Conservation (phyloP, 2,797 vertebrate species). For the Luscinia megarhynchos region DNA sequence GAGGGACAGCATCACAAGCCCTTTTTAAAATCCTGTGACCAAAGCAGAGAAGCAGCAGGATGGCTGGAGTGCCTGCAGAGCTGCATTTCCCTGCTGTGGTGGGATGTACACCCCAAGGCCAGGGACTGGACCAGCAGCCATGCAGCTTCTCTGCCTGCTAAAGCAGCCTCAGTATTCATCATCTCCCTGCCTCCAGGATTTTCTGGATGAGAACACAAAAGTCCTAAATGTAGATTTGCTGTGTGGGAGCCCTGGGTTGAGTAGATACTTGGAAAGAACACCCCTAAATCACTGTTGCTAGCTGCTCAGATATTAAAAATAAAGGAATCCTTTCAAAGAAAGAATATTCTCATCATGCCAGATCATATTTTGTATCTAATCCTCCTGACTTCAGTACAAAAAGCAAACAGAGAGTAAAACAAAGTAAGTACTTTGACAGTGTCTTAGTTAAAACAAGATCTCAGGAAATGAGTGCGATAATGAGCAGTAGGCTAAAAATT, state of each 20-base stretch:
- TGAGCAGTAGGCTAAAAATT: constrained; percentile 54
- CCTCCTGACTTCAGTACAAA: neutral
- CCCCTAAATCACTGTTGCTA: neutral
- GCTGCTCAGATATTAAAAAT: neutral
- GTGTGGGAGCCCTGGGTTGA: neutral
- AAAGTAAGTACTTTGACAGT: constrained; percentile 19
- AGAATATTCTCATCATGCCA: neutral
- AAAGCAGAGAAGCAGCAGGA: neutral
- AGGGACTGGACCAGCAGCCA: neutral
- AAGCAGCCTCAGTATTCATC: neutral
- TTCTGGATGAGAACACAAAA: neutral
- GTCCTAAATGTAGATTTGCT: neutral
- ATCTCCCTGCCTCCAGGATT: neutral
- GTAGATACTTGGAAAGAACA: neutral
- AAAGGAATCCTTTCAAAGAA: neutral
- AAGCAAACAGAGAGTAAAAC: neutral
- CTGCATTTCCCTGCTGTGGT: neutral
- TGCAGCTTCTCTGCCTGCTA: neutral
- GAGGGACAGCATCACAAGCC: neutral
- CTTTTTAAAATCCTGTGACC: neutral
- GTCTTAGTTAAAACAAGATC: constrained; percentile 30
- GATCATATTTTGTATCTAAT: constrained; percentile 1
- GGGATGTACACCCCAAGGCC: neutral
- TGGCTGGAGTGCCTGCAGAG: neutral
- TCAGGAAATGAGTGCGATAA: constrained; percentile 39